phyloP scores from a whole-genome alignment of 2,113 vertebrate genomes.

The Geothlypis trichas region DNA sequence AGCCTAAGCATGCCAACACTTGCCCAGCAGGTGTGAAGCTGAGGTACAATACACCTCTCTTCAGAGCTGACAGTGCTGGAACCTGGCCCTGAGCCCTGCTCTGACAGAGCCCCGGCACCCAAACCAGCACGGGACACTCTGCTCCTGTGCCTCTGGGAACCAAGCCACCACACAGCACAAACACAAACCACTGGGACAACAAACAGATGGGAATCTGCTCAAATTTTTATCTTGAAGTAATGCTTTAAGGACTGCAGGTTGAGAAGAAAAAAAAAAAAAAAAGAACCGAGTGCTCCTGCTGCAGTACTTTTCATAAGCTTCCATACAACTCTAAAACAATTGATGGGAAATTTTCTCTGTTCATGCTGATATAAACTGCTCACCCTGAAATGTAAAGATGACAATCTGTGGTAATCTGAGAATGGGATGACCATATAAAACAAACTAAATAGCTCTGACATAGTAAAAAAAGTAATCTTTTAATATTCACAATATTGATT shows the following conservation, averaged over 20 bases:
- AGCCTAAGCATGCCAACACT: not conserved
- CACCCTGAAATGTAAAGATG: not conserved
- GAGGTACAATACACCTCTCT: not conserved
- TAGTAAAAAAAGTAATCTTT: not conserved
- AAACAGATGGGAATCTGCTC: not conserved
- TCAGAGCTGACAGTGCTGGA: not conserved
- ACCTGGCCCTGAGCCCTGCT: not conserved
- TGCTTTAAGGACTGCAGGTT: not conserved
- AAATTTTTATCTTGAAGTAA: not conserved
- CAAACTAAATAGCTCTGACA: not conserved
- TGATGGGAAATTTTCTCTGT: not conserved
- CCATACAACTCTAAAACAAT: not conserved
- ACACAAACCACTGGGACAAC: not conserved
- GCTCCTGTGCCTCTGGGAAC: not conserved
- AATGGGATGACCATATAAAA: not conserved
- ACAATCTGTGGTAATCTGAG: not conserved
- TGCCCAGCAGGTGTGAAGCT: slow-evolving; percentile 7
- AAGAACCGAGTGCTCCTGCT: not conserved
- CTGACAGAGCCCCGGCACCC: not conserved
- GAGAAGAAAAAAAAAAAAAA: not conserved
- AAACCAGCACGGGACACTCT: not conserved
- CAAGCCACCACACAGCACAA: not conserved
- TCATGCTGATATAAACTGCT: not conserved
- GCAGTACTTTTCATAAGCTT: not conserved
- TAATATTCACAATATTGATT: not conserved